Evolutionary conservation across 2,113 vertebrate species (phyloP), one percentile per base, ranked within the genome.

Genomic region (Mesoclemmys tuberculata): DNA sequence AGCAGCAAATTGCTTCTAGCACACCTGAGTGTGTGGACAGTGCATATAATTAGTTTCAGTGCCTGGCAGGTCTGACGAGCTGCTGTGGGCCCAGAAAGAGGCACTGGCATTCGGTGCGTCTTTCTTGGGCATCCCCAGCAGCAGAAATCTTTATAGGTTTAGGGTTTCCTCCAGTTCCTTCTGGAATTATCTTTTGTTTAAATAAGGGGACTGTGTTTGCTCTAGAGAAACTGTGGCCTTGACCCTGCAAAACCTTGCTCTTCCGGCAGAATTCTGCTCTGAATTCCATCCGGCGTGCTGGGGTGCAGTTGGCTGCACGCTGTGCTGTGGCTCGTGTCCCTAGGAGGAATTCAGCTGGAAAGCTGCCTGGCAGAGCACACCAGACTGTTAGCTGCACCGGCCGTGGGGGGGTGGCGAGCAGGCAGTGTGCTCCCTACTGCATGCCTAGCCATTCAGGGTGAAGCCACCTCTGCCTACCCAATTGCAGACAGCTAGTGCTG

Each of bases 1-100:
- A 0, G 74, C 0, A 6, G 61, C 18, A 41, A 21, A 12, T 5
- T 1, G n/a, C 77, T 0, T 38, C n/a, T 18, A 14, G 24, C 44
- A 21, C 35, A 10, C 29, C 41, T 55, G 27, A 24, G 38, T n/a
- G 71, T 58, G 18, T n/a, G 8, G n/a, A 2, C 61, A 9, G 74
- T 26, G 74, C 22, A 77, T 41, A 24, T 46, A 46, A 46, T 77
- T 77, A 27, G 74, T 26, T 44, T 46, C 64, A 71, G 74, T 46
- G 41, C 27, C 74, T 46, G 74, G 7, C 9, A 4, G 38, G 26
- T 51, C 41, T 2, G 21, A 51, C 35, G 54, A 29, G 22, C 68
- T 24, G 35, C 55, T 41, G 12, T 80, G 31, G 29, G n/a, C 44
- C 3, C 46, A 14, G 9, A 12, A 26, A 61, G 68, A 4, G 21